Percentiles rank a stretch among this genome's conserved stretches.
These are phyloP conservation scores for Vulpes ferrilata DNA, from an alignment of 2,113 vertebrate species.

Conservation along the genomic window DNA sequence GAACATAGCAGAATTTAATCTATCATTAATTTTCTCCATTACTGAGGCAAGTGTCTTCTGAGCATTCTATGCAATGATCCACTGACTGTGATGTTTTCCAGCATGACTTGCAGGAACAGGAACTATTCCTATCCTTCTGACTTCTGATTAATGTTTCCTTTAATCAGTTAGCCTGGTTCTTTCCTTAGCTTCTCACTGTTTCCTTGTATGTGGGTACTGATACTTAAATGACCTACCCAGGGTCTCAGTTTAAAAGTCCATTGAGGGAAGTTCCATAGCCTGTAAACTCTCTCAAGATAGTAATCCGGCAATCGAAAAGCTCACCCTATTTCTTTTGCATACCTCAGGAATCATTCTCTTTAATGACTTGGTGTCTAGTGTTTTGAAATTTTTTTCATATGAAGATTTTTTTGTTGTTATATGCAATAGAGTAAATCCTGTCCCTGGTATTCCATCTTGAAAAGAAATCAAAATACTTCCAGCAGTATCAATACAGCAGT, in stretches of 20 bases:
- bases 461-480: neutral
- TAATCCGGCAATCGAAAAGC: neutral
- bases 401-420: neutral
- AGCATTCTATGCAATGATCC: neutral
- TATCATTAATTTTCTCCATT: neutral
- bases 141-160: neutral
- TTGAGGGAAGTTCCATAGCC: neutral
- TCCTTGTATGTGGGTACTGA: neutral
- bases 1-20: neutral
- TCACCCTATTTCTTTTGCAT: neutral
- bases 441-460: neutral
- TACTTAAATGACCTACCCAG: neutral
- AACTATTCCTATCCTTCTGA: neutral
- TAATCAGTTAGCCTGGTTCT: neutral
- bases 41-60: neutral
- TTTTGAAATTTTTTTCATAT: neutral
- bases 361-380: neutral
- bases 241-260: neutral
- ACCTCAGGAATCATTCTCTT: neutral
- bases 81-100: neutral
- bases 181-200: neutral
- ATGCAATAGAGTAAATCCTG: neutral
- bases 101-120: neutral
- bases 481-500: neutral
- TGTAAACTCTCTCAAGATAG: neutral